These are phyloP conservation scores for Thereva unica DNA, from an alignment of 2,888 invertebrate species.

Conservation along the genomic window DNA sequence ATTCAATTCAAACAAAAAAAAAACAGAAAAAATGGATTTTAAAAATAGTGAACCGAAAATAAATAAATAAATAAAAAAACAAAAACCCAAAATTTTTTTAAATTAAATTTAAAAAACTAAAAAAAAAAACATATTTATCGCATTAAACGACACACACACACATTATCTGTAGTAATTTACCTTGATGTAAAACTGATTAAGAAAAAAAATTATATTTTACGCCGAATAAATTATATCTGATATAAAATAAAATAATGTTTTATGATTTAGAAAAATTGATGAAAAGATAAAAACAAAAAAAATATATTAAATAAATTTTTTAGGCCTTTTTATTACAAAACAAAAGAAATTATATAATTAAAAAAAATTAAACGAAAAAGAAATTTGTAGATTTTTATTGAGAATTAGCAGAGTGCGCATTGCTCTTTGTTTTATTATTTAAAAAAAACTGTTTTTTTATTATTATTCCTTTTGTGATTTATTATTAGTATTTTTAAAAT, in stretches of 20 bases:
- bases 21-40: not conserved
- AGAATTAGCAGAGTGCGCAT: too few species aligned
- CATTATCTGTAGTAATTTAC: slow-evolving; percentile 36
- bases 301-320: too few species aligned
- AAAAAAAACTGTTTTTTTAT: too few species aligned
- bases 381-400: too few species aligned
- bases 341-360: too few species aligned
- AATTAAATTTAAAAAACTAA: slow-evolving; percentile 25
- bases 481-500: too few species aligned
- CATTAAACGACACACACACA: slow-evolving; percentile 22
- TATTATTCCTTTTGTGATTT: too few species aligned
- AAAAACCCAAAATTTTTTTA: slow-evolving; percentile 18
- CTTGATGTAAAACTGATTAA: slow-evolving; percentile 13
- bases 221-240: slow-evolving; percentile 21
- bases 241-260: slow-evolving; percentile 25
- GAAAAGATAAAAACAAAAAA: too few species aligned
- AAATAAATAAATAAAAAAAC: slow-evolving; percentile 11
- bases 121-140: slow-evolving; percentile 28
- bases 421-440: too few species aligned
- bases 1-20: too few species aligned
- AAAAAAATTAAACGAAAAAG: too few species aligned
- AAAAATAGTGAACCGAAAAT: slow-evolving; percentile 14
- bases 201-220: slow-evolving; percentile 20
- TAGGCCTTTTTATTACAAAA: too few species aligned
- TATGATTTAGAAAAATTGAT: slow-evolving; percentile 5